Evolutionary conservation across 1,140 invertebrate genomes (phyloP).

Genomic region (Octopus sinensis): DNA sequence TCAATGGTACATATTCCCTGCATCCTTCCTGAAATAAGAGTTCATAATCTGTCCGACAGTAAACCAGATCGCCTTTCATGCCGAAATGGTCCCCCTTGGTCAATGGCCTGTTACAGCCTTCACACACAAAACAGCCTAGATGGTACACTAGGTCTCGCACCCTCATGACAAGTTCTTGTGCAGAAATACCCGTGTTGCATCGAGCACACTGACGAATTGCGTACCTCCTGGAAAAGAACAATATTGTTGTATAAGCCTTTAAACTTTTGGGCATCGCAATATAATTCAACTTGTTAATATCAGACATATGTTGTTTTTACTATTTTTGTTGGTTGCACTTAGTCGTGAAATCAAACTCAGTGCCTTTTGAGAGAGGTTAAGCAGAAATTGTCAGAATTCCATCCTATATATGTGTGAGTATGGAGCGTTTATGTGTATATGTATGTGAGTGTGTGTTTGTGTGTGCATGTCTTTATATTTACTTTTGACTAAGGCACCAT

Average conservation of each 20-base stretch:
- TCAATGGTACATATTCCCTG: conserved; percentile 8
- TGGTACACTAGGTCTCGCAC: conserved; percentile 55
- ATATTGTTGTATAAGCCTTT: too few species aligned
- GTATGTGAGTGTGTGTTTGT: not conserved
- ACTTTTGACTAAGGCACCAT: not conserved
- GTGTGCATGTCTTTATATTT: not conserved
- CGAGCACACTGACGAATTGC: conserved; percentile 71
- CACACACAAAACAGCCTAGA: conserved; percentile 42
- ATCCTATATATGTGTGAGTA: not conserved
- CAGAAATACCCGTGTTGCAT: conserved; percentile 75
- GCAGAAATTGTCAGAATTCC: too few species aligned
- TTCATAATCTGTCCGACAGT: conserved; percentile 57
- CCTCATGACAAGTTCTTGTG: conserved; percentile 69
- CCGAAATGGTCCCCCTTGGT: conserved; percentile 79
- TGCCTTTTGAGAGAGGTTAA: too few species aligned
- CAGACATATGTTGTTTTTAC: too few species aligned
- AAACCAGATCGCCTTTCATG: conserved; percentile 52
- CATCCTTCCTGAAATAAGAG: conserved; percentile 27
- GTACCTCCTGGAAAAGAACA: conserved; percentile 45
- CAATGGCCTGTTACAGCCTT: conserved; percentile 66
- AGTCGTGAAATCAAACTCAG: too few species aligned
- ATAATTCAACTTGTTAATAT: too few species aligned
- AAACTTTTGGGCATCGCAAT: too few species aligned
- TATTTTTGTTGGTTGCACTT: too few species aligned
- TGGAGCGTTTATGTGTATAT: not conserved